Evolutionary conservation across 2,888 invertebrate species (phyloP).

Genomic region (Melanargia galathea): DNA sequence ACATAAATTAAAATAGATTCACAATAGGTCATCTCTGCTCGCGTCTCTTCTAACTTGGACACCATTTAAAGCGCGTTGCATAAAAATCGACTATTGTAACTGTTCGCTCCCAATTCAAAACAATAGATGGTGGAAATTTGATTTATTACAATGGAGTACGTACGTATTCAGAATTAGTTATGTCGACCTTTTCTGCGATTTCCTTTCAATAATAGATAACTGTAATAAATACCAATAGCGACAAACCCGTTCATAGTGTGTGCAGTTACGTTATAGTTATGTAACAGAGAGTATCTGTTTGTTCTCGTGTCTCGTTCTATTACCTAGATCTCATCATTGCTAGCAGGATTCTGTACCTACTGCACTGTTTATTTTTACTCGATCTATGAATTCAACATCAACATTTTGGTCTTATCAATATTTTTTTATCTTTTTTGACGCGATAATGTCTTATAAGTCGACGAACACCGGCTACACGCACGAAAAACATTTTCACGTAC

Average conservation of each 20-base stretch:
- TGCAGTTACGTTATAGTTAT: background rate
- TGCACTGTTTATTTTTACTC: too few relatives aligned
- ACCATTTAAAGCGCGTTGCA: conserved; percentile 41
- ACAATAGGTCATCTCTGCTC: background rate
- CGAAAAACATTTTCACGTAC: too few relatives aligned
- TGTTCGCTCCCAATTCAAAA: conserved; percentile 49
- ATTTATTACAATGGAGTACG: conserved; percentile 26
- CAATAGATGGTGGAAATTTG: conserved; percentile 48
- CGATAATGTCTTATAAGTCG: too few relatives aligned
- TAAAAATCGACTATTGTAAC: conserved; percentile 50
- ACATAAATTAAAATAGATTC: too few relatives aligned
- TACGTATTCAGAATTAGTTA: conserved; percentile 28
- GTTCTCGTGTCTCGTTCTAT: too few relatives aligned
- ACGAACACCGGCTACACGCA: too few relatives aligned
- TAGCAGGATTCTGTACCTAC: too few relatives aligned
- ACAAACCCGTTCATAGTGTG: background rate
- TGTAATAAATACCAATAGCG: conserved; percentile 14
- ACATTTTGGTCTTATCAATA: too few relatives aligned
- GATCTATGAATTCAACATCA: too few relatives aligned
- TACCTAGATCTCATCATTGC: too few relatives aligned
- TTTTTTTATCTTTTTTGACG: too few relatives aligned
- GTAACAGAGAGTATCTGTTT: too few relatives aligned
- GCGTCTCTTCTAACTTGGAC: conserved; percentile 16
- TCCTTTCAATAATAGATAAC: conserved; percentile 24
- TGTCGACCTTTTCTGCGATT: conserved; percentile 20